Base-by-base conservation (phyloP, 2,113 vertebrate genomes). In the Tonatia bakeri region DNA sequence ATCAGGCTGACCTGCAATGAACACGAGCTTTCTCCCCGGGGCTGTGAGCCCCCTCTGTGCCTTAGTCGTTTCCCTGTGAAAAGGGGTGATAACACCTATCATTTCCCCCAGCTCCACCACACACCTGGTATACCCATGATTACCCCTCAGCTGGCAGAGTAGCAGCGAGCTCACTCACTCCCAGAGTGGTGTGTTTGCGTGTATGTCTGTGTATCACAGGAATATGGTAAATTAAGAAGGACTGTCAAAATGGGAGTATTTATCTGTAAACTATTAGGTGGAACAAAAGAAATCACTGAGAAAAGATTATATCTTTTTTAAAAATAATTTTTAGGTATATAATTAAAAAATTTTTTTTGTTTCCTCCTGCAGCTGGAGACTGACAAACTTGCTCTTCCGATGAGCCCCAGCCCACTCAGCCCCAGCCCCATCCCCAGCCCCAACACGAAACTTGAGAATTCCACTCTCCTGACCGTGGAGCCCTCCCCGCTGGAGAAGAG, bases 401-500 rank as follows among this genome's bases (percentile, higher is more conserved):
- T 98, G 97, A 99, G 98, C 98, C 98, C 98, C 95, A 98, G 98
- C 96, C 99, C 99, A 0, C 96, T 98, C 33, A 98, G 98, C 93
- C 98, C 98, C 0, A 96, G 95, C 75, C 96, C 97, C 5, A 5
- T 33, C 0, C 97, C 98, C 94, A 99, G 97, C 54, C 99, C 99
- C 85, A 98, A 97, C 97, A 98, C 98, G 83, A 99, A 99, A 96
- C 98, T 98, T 45, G 98, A 98, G 0, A 99, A 99, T 72, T 98
- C 98, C 0, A 96, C 98, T 0, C 91, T 98, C 8, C 94, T 98
- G 50, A 98, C 98, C 0, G 98, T 99, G 97, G 99, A 99, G 95
- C 99, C 98, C 45, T 99, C 99, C 3, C 99, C 99, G 0, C 98
- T 99, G 0, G 99, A 99, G 90, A 99, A 99, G 95, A 98, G 97